A percentile compares a stretch with the other conserved stretches of the same genome.
Conservation (phyloP, 2,113 vertebrate species). For the Osmerus eperlanus region DNA sequence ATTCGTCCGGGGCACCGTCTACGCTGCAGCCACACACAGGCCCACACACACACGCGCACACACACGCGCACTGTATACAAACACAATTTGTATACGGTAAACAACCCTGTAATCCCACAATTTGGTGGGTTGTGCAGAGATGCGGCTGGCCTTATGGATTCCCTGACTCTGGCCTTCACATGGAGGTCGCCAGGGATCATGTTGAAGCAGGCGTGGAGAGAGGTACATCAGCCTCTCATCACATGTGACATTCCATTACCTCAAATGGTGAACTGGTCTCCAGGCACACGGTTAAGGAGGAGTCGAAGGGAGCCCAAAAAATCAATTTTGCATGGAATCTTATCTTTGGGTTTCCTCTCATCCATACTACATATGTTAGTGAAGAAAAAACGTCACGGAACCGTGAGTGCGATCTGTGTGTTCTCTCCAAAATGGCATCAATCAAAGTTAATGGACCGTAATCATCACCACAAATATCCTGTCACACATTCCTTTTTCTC, state of each 20-base stretch:
- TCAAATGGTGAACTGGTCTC: constrained; percentile 45
- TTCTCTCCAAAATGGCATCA: constrained; percentile 49
- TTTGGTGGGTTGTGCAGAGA: constrained; percentile 3
- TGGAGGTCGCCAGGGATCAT: constrained; percentile 31
- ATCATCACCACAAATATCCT: constrained; percentile 64
- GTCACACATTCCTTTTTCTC: constrained; percentile 53
- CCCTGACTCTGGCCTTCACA: constrained; percentile 24
- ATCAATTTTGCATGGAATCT: constrained; percentile 41
- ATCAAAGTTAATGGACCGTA: constrained; percentile 71
- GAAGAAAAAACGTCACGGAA: constrained; percentile 40
- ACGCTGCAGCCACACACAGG: constrained; percentile 6
- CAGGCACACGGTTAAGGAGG: not conserved
- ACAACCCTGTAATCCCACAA: not conserved
- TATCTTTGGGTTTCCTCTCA: not conserved
- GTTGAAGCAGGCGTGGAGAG: constrained; percentile 7
- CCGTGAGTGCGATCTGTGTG: constrained; percentile 23
- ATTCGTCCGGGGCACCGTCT: constrained; percentile 24
- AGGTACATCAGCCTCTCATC: constrained; percentile 12
- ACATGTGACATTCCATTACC: constrained; percentile 50
- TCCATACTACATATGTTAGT: not conserved
- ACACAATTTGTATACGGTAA: constrained; percentile 7
- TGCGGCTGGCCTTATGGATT: constrained; percentile 10
- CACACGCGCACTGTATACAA: not conserved
- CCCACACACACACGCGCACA: not conserved
- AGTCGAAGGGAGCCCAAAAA: constrained; percentile 15